phyloP scores from a whole-genome alignment of 2,797 vertebrate species.

The Ficedula albicollis region DNA sequence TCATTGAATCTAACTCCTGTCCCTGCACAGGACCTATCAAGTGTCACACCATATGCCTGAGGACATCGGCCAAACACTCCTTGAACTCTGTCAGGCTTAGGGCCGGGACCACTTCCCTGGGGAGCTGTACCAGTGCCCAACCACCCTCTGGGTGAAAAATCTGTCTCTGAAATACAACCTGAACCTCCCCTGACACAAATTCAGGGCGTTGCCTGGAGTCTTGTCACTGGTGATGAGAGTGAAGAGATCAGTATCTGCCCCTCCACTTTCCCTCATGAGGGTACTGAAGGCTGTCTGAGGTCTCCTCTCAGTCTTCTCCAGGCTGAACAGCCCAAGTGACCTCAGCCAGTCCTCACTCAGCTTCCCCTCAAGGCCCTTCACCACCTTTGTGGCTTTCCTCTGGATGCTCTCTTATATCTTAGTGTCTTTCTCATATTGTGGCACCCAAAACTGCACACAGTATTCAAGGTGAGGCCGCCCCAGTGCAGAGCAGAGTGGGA shows the following conservation, averaged over 20 bases:
- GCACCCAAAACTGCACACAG: neutral
- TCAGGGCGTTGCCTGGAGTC: no score
- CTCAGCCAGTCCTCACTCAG: neutral
- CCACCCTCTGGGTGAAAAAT: neutral
- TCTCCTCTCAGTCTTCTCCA: neutral
- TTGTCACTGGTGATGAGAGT: no score
- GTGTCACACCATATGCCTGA: neutral
- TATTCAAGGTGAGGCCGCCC: rapidly evolving
- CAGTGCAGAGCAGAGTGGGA: neutral
- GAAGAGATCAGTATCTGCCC: no score
- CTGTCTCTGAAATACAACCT: neutral
- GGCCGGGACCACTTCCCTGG: neutral
- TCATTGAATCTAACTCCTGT: neutral
- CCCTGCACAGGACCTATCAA: neutral
- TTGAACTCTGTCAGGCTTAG: neutral
- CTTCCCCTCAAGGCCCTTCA: neutral
- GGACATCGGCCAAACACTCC: neutral
- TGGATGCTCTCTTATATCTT: neutral
- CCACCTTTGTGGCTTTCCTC: neutral
- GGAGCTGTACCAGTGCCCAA: neutral
- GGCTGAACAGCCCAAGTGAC: neutral
- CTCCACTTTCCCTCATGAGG: neutral
- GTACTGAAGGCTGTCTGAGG: neutral
- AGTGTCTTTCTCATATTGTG: neutral
- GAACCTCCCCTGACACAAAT: no score